Conservation (phyloP, 2,888 invertebrate species). For the Agrotis puta region DNA sequence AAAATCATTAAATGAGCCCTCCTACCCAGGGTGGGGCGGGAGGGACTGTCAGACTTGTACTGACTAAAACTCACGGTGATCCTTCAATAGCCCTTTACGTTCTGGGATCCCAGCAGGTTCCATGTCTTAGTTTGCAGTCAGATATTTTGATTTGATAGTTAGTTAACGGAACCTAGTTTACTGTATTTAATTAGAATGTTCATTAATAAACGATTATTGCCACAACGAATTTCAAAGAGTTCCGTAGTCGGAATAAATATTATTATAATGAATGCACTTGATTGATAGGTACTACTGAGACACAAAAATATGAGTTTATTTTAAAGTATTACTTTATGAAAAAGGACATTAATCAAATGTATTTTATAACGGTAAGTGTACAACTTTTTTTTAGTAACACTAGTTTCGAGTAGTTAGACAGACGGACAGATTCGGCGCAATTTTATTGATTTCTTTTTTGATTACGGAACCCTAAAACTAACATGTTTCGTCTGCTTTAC, state of each 20-base stretch:
- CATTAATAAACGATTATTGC: not conserved
- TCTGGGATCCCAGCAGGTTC: too few species aligned
- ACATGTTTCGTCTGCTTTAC: not conserved
- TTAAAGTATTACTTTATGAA: not conserved
- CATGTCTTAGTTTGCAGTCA: not conserved
- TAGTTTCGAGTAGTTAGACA: not conserved
- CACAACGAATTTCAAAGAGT: not conserved
- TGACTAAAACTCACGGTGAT: too few species aligned
- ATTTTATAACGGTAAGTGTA: too few species aligned
- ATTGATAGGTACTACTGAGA: not conserved
- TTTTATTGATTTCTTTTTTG: not conserved
- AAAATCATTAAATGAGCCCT: not conserved
- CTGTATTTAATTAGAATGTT: not conserved
- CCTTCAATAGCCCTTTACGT: too few species aligned
- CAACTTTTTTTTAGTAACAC: not conserved
- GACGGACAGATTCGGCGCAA: not conserved
- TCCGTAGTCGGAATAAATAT: constrained; percentile 1
- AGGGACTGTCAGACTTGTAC: too few species aligned
- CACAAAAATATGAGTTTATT: too few species aligned
- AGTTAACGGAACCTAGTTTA: not conserved
- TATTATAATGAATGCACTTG: not conserved
- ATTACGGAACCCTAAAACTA: not conserved
- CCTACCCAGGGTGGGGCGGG: too few species aligned
- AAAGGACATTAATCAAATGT: too few species aligned
- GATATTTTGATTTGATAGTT: not conserved